phyloP scores from a whole-genome alignment of 2,797 vertebrate genomes.

The Iguana delicatissima region DNA sequence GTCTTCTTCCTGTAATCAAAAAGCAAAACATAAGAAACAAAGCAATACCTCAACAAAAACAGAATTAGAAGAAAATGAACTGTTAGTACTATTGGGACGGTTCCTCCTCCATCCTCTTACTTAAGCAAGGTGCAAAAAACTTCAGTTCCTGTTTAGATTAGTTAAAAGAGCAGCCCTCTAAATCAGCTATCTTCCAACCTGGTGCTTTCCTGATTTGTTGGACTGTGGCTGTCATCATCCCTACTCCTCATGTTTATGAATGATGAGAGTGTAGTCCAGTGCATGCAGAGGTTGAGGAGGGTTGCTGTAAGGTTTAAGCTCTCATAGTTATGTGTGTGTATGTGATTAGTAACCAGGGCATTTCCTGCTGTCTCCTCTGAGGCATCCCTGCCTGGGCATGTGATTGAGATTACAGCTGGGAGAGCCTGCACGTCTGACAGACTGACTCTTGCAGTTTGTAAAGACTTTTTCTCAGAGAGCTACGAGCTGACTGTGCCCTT shows the following conservation, averaged over 20 bases:
- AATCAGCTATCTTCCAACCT: no score
- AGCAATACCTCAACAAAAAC: not conserved
- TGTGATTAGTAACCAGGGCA: constrained; percentile 24
- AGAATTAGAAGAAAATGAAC: no score
- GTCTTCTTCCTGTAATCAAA: not conserved
- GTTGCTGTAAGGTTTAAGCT: not conserved
- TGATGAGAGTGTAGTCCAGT: not conserved
- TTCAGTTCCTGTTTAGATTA: not conserved
- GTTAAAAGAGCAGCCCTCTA: not conserved
- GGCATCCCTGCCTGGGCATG: constrained; percentile 35
- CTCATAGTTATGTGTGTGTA: not conserved
- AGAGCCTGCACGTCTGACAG: constrained; percentile 1
- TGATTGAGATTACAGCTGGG: constrained; percentile 35
- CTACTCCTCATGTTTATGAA: not conserved
- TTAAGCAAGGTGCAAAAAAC: not conserved
- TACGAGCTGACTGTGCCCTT: not conserved
- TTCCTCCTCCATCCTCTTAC: not conserved
- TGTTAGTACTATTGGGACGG: not conserved
- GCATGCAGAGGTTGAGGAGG: not conserved
- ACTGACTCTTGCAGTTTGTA: not conserved
- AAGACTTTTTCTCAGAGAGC: not conserved
- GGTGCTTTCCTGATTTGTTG: not conserved
- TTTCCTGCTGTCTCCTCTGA: constrained; percentile 43
- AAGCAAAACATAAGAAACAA: not conserved
- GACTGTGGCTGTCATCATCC: not conserved